Percentiles rank a stretch among this genome's conserved stretches.
phyloP scores from a whole-genome alignment of 1,140 invertebrate species.

The Vanessa tameamea region DNA sequence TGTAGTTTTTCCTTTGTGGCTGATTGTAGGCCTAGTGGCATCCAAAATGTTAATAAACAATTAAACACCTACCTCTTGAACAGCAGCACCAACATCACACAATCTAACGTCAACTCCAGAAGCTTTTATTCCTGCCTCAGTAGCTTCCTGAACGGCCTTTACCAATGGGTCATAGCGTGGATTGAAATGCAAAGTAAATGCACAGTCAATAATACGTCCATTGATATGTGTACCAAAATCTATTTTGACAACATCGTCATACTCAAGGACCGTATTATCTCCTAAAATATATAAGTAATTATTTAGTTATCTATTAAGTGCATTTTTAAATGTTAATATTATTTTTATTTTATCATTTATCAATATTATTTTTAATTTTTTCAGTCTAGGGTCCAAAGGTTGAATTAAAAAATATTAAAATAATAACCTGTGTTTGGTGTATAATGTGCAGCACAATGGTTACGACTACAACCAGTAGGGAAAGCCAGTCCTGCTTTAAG shows the following conservation, averaged over 20 bases:
- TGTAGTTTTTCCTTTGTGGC: too few species aligned
- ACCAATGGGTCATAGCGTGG: conserved; percentile 97
- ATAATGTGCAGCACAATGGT: conserved; percentile 99
- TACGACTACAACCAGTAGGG: conserved; percentile 98
- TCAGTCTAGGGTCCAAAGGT: too few species aligned
- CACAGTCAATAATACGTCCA: conserved; percentile 99
- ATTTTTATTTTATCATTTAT: too few species aligned
- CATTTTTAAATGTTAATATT: too few species aligned
- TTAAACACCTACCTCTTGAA: conserved; percentile 88
- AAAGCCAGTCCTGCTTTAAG: conserved; percentile 98
- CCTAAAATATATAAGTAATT: conserved; percentile 69
- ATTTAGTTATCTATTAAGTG: not conserved
- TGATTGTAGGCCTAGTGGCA: too few species aligned
- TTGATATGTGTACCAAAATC: conserved; percentile 99
- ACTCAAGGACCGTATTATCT: conserved; percentile 95
- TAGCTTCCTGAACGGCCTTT: conserved; percentile 98
- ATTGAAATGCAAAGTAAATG: conserved; percentile 98
- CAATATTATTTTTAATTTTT: too few species aligned
- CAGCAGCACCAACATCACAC: conserved; percentile 98
- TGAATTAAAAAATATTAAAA: not conserved
- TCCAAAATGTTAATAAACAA: not conserved
- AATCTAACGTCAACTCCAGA: conserved; percentile 98
- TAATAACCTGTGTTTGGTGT: conserved; percentile 95
- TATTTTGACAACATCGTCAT: conserved; percentile 99
- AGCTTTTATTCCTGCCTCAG: conserved; percentile 97